Evolutionary conservation across 2,888 invertebrate genomes (phyloP), one percentile per base, ranked within the genome.

Genomic region (Ennomos fuscantarius): DNA sequence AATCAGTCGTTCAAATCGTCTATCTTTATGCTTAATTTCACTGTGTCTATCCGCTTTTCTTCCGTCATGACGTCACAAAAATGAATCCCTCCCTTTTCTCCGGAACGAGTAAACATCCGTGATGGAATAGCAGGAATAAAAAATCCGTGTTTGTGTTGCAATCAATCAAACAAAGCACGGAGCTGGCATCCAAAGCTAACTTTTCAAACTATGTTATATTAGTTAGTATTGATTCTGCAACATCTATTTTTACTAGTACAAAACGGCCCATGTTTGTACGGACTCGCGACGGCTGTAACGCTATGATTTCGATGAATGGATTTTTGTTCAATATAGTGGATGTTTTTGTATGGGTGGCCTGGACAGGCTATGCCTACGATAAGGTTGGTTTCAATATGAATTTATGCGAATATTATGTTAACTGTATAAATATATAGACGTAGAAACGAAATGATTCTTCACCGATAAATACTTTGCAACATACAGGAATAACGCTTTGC

Each of bases 81-180:
- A 70, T 71, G 66, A 71, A 72, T 69, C 70, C 69, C 70, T 69
- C 65, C 63, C 65, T 73, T 66, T 62, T 43, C 52, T 57, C 58
- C 53, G 40, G 53, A 49, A 41, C 69, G 71, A 62, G 80, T 77
- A 86, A 87, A 86, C 80, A 87, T 68, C 69, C 68, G 73, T 75
- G 60, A 67, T 62, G 48, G 59, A 62, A 63, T 58, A 55, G 80
- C 82, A 80, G 75, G 81, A 85, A 82, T 83, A 87, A 87, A 78
- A 87, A 85, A 83, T 74, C 72, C 63, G 74, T 87, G 84, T 88
- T 87, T 88, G 87, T 81, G 79, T 84, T 84, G 86, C 89, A 88
- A 89, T 90, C 89, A 87, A 87, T 89, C 90, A 88, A 86, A 89
- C 86, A 88, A 84, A 82, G 84, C 86, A 73, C 71, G 45, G 33